Base-by-base conservation (phyloP, 2,797 vertebrate species). In the Columba guinea region DNA sequence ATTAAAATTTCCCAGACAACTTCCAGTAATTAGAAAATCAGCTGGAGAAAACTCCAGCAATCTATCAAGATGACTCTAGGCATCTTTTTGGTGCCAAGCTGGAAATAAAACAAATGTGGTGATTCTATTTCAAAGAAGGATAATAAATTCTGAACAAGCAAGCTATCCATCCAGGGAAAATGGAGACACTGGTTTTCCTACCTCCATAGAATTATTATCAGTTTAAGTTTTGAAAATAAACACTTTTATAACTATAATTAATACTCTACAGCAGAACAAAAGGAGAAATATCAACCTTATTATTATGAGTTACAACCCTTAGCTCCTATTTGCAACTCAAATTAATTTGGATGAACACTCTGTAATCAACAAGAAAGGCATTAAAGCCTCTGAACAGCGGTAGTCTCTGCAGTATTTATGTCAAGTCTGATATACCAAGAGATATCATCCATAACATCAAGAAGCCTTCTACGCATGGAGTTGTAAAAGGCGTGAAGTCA, bases 11-110 rank as follows among this genome's bases (percentile, higher is more conserved):
- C 65, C 39, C 35, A 93, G 64, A 73, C 59, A 78, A 51, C 28
- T 77, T 89, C 76, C 84, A 92, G 14, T 74, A 96, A 95, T 91
- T 92, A 92, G 51, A 87, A 97, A 95, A 91, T 80, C 32, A 78
- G 62, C 9, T 48, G 44, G 68, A 95, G 86, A 89, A 92, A 96
- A 95, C 4, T 0, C 85, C 2, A 4, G 28, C 37, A 90, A 86
- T 93, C 51, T 89, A 63, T 89, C 85, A 92, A 32, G 51, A 76
- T 56, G 30, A 87, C 78, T 92, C 58, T 41, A 92, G 76, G 58
- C 60, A 94, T 68, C 52, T 87, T 81, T 87, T 85, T 64, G 34
- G 94, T 83, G 76, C 22, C 59, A 94, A 58, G 30, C 32, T 79
- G 55, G 41, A 96, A 96, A 84, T 53, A 89, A 93, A 81, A 71